Percentiles rank a stretch among this genome's conserved stretches.
Evolutionary conservation across 2,888 invertebrate species (phyloP).

Genomic region (Drosophila suboccidentalis): DNA sequence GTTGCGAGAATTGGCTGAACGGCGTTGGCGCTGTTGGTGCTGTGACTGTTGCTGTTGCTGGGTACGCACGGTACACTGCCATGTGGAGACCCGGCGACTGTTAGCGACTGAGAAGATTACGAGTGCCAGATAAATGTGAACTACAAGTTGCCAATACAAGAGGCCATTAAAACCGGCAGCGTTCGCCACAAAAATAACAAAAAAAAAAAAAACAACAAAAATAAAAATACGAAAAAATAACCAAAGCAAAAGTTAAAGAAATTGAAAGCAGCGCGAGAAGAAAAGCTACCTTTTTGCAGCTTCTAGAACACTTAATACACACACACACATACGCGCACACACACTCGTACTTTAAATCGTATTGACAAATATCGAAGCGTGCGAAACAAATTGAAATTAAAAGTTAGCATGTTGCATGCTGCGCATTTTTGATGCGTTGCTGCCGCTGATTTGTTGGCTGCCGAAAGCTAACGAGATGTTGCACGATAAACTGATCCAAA

Average conservation of each 20-base stretch:
- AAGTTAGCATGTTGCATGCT: conserved; percentile 75
- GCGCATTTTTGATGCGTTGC: conserved; percentile 67
- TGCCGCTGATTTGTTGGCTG: conserved; percentile 57
- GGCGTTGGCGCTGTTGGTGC: conserved; percentile 46
- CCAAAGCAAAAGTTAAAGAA: conserved; percentile 48
- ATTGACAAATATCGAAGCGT: conserved; percentile 78
- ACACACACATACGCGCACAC: conserved; percentile 23
- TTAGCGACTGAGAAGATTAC: conserved; percentile 73
- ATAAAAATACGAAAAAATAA: conserved; percentile 35
- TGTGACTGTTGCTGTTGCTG: conserved; percentile 23
- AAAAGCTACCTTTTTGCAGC: conserved; percentile 45
- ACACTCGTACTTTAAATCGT: conserved; percentile 50
- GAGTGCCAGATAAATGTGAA: conserved; percentile 82
- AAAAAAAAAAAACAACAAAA: conserved; percentile 19
- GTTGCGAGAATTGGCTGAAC: conserved; percentile 41
- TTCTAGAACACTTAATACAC: conserved; percentile 48
- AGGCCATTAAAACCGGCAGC: conserved; percentile 80
- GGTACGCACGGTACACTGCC: conserved; percentile 60
- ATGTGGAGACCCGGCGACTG: conserved; percentile 47
- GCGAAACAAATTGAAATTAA: conserved; percentile 79
- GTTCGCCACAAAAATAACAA: conserved; percentile 35
- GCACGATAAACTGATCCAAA: conserved; percentile 42
- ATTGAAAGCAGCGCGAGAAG: conserved; percentile 67
- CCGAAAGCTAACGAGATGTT: conserved; percentile 47
- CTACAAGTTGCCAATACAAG: conserved; percentile 83